A percentile compares a stretch with the other conserved stretches of the same genome.
Evolutionary conservation across 2,888 invertebrate species (phyloP).

Genomic region (Melitaea athalia): DNA sequence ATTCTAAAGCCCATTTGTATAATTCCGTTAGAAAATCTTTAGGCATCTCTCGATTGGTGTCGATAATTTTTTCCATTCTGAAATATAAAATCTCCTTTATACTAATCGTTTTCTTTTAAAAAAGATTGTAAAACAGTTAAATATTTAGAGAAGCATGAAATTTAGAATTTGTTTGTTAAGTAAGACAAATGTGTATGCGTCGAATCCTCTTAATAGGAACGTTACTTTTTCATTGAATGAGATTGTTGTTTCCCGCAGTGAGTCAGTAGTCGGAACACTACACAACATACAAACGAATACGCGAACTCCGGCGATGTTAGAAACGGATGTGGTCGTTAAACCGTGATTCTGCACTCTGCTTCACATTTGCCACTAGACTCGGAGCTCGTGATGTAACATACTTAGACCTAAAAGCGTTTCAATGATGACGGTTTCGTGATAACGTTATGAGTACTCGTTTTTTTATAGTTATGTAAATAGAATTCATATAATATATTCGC

Average conservation of each 20-base stretch:
- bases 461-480: conserved; percentile 8
- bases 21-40: conserved; percentile 86
- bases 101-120: not conserved
- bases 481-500: conserved; percentile 17
- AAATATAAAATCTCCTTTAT: conserved; percentile 44
- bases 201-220: conserved; percentile 57
- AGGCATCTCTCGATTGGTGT: conserved; percentile 84
- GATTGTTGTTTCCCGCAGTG: conserved; percentile 69
- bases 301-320: conserved; percentile 63
- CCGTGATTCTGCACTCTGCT: conserved; percentile 70
- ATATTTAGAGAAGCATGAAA: not conserved
- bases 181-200: conserved; percentile 39
- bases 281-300: conserved; percentile 69
- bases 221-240: conserved; percentile 63
- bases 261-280: conserved; percentile 53
- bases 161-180: conserved; percentile 9
- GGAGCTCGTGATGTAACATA: conserved; percentile 17
- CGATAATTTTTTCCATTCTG: conserved; percentile 85
- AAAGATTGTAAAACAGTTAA: not conserved
- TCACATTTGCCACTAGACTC: conserved; percentile 42
- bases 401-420: conserved; percentile 8
- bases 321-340: conserved; percentile 79
- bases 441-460: conserved; percentile 5
- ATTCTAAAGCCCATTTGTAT: conserved; percentile 91
- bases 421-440: conserved; percentile 11